phyloP scores from a whole-genome alignment of 2,888 invertebrate species.

The Drosophila leonis region DNA sequence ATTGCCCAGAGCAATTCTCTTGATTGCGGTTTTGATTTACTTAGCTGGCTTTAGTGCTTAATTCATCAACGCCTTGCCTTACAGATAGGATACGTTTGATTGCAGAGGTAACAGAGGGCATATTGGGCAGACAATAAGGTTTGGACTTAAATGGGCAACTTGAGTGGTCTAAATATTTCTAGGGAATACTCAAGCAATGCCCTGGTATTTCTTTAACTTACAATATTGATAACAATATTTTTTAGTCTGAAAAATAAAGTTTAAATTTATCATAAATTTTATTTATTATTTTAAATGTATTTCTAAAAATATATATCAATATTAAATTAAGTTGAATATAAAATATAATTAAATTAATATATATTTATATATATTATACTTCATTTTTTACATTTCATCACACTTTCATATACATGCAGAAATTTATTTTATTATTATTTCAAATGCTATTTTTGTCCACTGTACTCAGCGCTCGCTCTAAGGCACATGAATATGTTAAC shows the following conservation, averaged over 20 bases:
- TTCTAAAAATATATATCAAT: too few species aligned
- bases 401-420: too few species aligned
- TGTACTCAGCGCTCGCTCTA: not conserved
- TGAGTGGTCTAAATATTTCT: not conserved
- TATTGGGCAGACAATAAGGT: not conserved
- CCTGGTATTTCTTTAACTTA: not conserved
- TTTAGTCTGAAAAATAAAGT: not conserved
- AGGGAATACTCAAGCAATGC: too few species aligned
- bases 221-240: not conserved
- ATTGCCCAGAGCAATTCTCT: slow-evolving; percentile 28
- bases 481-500: too few species aligned
- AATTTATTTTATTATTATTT: too few species aligned
- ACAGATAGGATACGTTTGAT: slow-evolving; percentile 8
- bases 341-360: not conserved
- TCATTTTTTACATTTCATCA: too few species aligned
- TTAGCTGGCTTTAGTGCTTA: slow-evolving; percentile 41
- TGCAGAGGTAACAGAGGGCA: not conserved
- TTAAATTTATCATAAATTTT: not conserved
- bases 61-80: slow-evolving; percentile 37
- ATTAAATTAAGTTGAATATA: not conserved
- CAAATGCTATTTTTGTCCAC: not conserved
- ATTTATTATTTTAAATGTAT: not conserved
- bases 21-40: slow-evolving; percentile 55
- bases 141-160: not conserved
- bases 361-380: too few species aligned